These are phyloP conservation scores for Tympanuchus pallidicinctus DNA, from an alignment of 2,113 vertebrate genomes.

Conservation along the genomic window DNA sequence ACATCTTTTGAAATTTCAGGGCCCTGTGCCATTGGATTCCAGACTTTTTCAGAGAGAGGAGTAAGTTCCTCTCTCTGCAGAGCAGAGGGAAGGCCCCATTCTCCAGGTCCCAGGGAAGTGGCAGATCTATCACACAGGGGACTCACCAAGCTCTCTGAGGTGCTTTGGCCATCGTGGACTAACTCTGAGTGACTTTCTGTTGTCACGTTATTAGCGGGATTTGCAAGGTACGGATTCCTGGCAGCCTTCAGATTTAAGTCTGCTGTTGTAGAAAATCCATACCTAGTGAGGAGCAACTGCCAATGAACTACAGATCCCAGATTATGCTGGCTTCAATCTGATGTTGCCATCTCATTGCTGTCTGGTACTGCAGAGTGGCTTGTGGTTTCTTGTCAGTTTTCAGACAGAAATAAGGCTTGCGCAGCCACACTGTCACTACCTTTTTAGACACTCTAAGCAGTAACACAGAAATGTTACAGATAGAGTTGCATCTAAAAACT, in stretches of 20 bases:
- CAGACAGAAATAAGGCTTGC: background rate
- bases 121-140: background rate
- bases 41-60: background rate
- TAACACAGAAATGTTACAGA: background rate
- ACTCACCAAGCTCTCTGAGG: background rate
- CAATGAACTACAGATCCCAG: background rate
- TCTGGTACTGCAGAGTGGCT: background rate
- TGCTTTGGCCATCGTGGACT: background rate
- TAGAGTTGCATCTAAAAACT: background rate
- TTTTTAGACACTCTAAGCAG: background rate
- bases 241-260: background rate
- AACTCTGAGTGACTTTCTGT: background rate
- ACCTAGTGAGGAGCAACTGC: background rate
- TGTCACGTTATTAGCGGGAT: background rate
- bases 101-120: background rate
- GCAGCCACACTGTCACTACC: background rate
- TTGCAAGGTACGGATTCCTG: background rate
- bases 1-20: background rate
- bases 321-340: background rate
- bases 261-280: background rate
- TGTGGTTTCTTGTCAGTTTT: background rate
- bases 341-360: background rate
- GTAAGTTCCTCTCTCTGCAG: background rate
- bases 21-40: background rate
- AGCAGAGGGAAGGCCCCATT: background rate